Percentiles rank a stretch among this genome's conserved stretches.
Conservation (phyloP, 2,113 vertebrate genomes). For the Butorides virescens region DNA sequence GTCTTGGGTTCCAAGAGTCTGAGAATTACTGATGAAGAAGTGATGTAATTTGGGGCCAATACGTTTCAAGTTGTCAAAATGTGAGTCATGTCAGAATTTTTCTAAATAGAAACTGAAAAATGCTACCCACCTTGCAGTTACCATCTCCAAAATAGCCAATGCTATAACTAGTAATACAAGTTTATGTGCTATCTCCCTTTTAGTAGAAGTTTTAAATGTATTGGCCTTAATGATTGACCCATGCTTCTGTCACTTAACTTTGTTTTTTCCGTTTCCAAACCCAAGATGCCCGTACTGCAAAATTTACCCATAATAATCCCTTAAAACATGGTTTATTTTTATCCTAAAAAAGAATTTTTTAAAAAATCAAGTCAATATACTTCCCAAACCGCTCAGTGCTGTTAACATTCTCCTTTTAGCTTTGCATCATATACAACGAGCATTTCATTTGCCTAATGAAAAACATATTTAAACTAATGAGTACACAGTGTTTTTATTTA, state of each 20-base stretch:
- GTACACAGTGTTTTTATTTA: conserved; percentile 68
- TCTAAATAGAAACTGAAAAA: background rate
- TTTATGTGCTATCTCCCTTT: background rate
- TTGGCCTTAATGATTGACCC: background rate
- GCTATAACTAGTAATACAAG: background rate
- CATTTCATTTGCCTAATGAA: conserved; percentile 76
- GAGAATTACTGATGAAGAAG: conserved; percentile 6
- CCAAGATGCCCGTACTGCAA: background rate
- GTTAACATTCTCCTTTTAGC: conserved; percentile 58
- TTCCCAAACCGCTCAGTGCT: background rate
- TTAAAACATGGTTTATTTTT: background rate
- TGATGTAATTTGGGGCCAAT: background rate
- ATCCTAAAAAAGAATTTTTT: background rate
- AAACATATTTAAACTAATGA: conserved; percentile 75
- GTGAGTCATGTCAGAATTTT: conserved; percentile 4
- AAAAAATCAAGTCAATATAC: conserved; percentile 4
- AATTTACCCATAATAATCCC: background rate
- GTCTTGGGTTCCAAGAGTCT: background rate
- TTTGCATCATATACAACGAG: conserved; percentile 43
- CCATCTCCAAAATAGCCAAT: background rate
- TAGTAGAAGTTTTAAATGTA: background rate
- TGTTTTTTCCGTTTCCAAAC: background rate
- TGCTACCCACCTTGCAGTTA: background rate
- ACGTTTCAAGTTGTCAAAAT: background rate
- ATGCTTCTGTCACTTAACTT: background rate